These are phyloP conservation scores for Glossophaga mutica DNA, from an alignment of 2,797 vertebrate genomes.

Conservation along the genomic window DNA sequence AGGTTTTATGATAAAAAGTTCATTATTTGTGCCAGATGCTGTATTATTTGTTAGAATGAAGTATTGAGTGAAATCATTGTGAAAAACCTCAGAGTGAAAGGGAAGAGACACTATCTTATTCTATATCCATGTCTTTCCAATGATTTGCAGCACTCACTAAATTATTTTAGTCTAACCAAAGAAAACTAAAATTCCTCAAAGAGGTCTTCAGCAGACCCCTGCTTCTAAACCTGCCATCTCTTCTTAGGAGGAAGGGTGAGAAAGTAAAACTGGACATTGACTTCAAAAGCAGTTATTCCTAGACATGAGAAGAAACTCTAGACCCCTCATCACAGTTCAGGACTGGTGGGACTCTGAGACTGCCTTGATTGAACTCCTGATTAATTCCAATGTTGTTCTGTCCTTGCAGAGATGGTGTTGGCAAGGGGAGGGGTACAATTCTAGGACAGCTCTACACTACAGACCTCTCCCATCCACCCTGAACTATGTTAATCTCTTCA, in stretches of 20 bases:
- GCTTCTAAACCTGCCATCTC: not conserved
- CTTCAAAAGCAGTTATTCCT: not conserved
- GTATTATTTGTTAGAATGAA: not conserved
- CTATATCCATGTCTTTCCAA: not conserved
- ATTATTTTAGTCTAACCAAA: not conserved
- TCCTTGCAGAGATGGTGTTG: not conserved
- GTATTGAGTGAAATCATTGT: not conserved
- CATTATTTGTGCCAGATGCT: too few relatives aligned
- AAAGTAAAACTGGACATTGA: not conserved
- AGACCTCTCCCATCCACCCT: not conserved
- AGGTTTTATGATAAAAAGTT: too few relatives aligned
- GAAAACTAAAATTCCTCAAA: not conserved
- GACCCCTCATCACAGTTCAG: not conserved
- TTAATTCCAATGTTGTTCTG: slow-evolving; percentile 2
- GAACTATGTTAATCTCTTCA: not conserved
- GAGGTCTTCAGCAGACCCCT: not conserved
- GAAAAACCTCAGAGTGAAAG: not conserved
- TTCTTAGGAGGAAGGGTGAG: not conserved
- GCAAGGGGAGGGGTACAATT: not conserved
- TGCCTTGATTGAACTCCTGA: not conserved
- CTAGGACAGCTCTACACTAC: not conserved
- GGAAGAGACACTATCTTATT: not conserved
- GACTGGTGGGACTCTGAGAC: not conserved
- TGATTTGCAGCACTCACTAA: not conserved
- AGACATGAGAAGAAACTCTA: not conserved